Evolutionary conservation across 2,888 invertebrate species (phyloP).

Genomic region (Empis stercorea): DNA sequence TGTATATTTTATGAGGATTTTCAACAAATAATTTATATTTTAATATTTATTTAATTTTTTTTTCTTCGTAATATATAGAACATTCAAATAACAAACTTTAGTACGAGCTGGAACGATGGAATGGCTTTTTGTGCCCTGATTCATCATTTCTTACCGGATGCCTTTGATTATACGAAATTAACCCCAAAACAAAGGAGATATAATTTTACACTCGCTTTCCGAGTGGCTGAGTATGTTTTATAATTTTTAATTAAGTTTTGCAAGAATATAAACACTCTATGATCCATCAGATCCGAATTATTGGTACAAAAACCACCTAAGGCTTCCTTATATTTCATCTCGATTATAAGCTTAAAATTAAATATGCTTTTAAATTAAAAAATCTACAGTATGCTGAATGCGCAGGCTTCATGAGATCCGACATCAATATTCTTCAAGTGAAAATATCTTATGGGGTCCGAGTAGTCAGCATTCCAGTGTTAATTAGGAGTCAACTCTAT

Average conservation of each 20-base stretch:
- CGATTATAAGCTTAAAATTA: too few species aligned
- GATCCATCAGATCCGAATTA: too few species aligned
- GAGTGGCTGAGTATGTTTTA: constrained; percentile 85
- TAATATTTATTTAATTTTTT: constrained; percentile 9
- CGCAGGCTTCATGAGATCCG: too few species aligned
- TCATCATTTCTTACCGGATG: constrained; percentile 94
- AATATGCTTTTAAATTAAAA: too few species aligned
- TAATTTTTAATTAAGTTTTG: neutral
- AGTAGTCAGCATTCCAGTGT: too few species aligned
- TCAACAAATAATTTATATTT: neutral
- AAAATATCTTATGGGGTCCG: too few species aligned
- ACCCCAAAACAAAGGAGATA: constrained; percentile 79
- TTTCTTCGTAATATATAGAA: constrained; percentile 48
- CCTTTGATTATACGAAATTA: constrained; percentile 87
- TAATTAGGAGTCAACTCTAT: too few species aligned
- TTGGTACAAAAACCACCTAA: too few species aligned
- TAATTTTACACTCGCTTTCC: constrained; percentile 97
- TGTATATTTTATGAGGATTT: neutral
- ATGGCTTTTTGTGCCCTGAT: constrained; percentile 97
- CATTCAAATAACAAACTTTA: constrained; percentile 96
- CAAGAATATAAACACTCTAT: too few species aligned
- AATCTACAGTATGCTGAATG: too few species aligned
- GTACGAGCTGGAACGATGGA: constrained; percentile 96
- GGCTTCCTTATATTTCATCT: too few species aligned
- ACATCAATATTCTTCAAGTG: too few species aligned